Conservation (phyloP, 2,888 invertebrate species). For the Aphodius granarius region DNA sequence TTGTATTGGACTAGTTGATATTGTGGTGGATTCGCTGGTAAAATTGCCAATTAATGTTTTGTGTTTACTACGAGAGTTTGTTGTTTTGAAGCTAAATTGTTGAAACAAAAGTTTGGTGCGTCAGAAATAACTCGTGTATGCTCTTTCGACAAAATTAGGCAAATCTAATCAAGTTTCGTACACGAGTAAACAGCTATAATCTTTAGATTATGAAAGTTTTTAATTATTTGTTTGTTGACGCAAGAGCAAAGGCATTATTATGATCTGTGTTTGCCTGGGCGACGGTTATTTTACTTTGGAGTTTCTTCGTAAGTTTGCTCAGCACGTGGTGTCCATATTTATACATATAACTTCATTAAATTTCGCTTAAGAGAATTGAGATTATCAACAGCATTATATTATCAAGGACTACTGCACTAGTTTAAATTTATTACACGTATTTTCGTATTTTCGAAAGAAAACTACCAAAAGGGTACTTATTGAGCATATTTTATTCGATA, state of each 20-base stretch:
- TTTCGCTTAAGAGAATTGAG: too few relatives aligned
- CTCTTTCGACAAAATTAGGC: neutral
- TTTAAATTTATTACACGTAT: too few relatives aligned
- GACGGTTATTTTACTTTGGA: neutral
- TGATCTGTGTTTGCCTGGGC: neutral
- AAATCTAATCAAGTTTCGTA: neutral
- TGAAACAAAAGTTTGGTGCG: too few relatives aligned
- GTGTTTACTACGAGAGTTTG: too few relatives aligned
- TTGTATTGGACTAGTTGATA: neutral
- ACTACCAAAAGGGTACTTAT: too few relatives aligned
- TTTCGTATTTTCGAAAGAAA: too few relatives aligned
- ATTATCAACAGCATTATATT: too few relatives aligned
- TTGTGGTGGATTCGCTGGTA: neutral
- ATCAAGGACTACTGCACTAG: constrained; percentile 1
- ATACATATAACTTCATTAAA: neutral
- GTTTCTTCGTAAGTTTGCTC: neutral
- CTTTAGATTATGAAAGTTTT: neutral
- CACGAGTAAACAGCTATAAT: neutral
- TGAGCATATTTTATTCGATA: too few relatives aligned
- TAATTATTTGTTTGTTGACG: neutral
- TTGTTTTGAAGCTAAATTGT: too few relatives aligned
- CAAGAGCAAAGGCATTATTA: neutral
- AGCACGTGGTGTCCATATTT: neutral
- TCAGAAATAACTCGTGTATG: neutral
- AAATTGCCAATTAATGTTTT: neutral